Evolutionary conservation across 2,113 vertebrate species (phyloP).

Genomic region (Podarcis raffonei): DNA sequence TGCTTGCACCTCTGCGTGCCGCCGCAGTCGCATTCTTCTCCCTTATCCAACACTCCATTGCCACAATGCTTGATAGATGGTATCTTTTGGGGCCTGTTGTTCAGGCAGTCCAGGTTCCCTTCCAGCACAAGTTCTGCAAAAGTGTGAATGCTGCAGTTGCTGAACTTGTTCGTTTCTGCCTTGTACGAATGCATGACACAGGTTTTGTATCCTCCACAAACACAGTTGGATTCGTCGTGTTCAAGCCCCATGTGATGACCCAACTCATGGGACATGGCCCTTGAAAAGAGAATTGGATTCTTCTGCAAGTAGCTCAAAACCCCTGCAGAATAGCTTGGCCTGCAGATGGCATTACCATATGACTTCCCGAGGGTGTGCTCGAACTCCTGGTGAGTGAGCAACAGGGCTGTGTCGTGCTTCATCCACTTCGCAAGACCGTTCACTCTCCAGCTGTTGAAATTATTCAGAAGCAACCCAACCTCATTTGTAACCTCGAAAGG

Average conservation of each 20-base stretch:
- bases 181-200: neutral
- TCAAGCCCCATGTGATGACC: slow-evolving; percentile 42
- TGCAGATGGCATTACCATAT: too few species aligned
- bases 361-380: too few species aligned
- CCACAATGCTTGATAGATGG: slow-evolving; percentile 25
- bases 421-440: too few species aligned
- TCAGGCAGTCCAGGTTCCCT: slow-evolving; percentile 1
- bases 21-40: slow-evolving; percentile 61
- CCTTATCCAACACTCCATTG: slow-evolving; percentile 42
- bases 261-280: slow-evolving; percentile 29
- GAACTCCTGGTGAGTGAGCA: too few species aligned
- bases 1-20: rapidly evolving
- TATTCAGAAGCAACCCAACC: neutral
- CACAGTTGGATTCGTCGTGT: neutral
- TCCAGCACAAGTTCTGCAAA: neutral
- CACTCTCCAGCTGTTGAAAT: neutral
- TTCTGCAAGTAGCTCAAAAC: too few species aligned
- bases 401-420: too few species aligned
- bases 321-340: too few species aligned
- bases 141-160: slow-evolving; percentile 50
- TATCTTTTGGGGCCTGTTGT: neutral
- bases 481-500: neutral
- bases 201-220: neutral
- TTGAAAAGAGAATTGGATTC: neutral
- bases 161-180: neutral